Conservation (phyloP, 2,113 vertebrate genomes). For the Eubucco bourcierii region DNA sequence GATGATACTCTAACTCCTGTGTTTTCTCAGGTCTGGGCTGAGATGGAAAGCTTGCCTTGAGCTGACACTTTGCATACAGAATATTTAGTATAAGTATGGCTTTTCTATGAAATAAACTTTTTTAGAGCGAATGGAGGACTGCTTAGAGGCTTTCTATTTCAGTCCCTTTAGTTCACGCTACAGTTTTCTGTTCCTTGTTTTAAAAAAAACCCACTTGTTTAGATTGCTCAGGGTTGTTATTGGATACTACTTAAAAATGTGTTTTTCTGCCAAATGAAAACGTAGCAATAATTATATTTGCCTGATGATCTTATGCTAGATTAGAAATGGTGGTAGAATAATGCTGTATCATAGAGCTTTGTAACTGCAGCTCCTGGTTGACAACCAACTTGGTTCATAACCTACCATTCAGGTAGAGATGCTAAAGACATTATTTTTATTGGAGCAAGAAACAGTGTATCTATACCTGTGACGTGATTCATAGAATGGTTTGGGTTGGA, state of each 20-base stretch:
- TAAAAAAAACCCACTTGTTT: background rate
- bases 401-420: background rate
- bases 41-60: conserved; percentile 5
- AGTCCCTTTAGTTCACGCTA: background rate
- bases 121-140: background rate
- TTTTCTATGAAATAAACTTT: background rate
- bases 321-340: background rate
- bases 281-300: conserved; percentile 29
- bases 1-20: conserved; percentile 42
- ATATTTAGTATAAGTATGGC: background rate
- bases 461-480: background rate
- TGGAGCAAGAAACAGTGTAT: background rate
- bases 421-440: background rate
- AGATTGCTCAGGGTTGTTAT: background rate
- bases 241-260: background rate
- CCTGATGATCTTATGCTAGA: background rate
- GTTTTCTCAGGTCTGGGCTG: background rate
- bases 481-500: no score
- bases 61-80: conserved; percentile 3
- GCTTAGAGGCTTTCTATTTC: background rate
- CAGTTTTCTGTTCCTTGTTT: background rate
- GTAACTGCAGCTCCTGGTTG: background rate
- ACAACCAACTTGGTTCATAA: background rate
- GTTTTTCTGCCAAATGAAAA: conserved; percentile 34
- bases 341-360: background rate